phyloP scores from a whole-genome alignment of 2,797 vertebrate species.

The Neosilurus hyrtlii region DNA sequence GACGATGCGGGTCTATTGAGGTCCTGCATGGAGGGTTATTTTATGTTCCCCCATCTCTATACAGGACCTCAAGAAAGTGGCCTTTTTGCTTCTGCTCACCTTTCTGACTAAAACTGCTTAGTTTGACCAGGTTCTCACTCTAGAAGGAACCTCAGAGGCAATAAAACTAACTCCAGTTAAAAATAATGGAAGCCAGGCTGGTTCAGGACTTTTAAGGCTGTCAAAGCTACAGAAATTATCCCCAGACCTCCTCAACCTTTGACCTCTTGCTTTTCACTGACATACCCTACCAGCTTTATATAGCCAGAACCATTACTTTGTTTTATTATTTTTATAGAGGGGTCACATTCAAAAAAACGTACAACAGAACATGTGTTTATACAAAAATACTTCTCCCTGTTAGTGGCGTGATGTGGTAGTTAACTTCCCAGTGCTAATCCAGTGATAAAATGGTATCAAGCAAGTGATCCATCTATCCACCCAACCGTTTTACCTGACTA shows the following conservation, averaged over 20 bases:
- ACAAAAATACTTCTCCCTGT: neutral
- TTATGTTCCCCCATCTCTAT: neutral
- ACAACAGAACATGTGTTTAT: neutral
- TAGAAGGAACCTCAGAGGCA: neutral
- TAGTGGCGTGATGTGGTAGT: neutral
- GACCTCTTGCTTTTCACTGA: neutral
- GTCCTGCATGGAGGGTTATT: neutral
- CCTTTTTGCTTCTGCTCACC: neutral
- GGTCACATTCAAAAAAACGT: neutral
- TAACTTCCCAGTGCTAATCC: neutral
- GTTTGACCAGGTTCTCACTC: neutral
- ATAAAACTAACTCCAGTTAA: neutral
- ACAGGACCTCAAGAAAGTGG: neutral
- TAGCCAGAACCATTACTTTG: neutral
- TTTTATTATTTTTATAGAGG: neutral
- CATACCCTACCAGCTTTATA: neutral
- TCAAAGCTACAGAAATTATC: neutral
- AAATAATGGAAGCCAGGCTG: neutral
- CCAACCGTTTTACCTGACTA: too few relatives aligned
- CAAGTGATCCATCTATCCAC: too few relatives aligned
- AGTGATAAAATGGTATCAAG: neutral
- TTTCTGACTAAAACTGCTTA: neutral
- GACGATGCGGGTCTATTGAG: too few relatives aligned
- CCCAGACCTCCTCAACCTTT: neutral
- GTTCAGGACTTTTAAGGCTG: neutral